phyloP scores from a whole-genome alignment of 2,888 invertebrate species.

The Drosophila acutilabella region DNA sequence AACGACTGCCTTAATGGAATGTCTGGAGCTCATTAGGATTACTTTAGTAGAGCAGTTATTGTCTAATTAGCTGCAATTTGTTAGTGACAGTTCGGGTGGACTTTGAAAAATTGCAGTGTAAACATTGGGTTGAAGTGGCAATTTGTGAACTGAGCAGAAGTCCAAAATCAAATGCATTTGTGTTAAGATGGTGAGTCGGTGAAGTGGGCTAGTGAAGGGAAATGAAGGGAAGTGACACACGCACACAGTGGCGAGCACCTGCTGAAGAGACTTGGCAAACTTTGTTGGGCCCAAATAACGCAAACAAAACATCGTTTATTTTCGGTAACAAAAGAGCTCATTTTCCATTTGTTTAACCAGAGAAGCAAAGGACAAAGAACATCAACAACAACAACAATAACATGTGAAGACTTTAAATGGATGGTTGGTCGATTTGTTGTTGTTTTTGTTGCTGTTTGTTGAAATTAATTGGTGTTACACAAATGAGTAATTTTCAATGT shows the following conservation, averaged over 20 bases:
- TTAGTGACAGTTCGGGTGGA: slow-evolving; percentile 30
- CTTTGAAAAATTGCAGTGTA: slow-evolving; percentile 74
- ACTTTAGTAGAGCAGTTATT: slow-evolving; percentile 22
- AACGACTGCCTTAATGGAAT: slow-evolving; percentile 1
- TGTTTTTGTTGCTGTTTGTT: slow-evolving; percentile 66
- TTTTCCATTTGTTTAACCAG: slow-evolving; percentile 75
- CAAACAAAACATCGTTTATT: slow-evolving; percentile 80
- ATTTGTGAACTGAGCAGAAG: slow-evolving; percentile 49
- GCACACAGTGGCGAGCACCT: slow-evolving; percentile 45
- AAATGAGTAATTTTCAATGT: slow-evolving; percentile 82
- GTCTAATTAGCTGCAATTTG: slow-evolving; percentile 77
- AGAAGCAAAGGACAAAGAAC: slow-evolving; percentile 49
- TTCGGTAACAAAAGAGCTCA: slow-evolving; percentile 80
- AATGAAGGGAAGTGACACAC: background rate
- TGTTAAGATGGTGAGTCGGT: slow-evolving; percentile 33
- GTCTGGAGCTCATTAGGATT: slow-evolving; percentile 12
- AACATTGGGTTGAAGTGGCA: slow-evolving; percentile 63
- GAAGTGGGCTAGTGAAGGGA: slow-evolving; percentile 20
- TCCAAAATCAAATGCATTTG: slow-evolving; percentile 63
- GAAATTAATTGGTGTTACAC: slow-evolving; percentile 82
- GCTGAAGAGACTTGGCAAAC: slow-evolving; percentile 42
- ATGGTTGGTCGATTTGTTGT: slow-evolving; percentile 39
- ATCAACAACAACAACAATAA: slow-evolving; percentile 32
- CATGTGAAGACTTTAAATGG: slow-evolving; percentile 63
- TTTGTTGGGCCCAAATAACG: slow-evolving; percentile 40